Base-by-base conservation (phyloP, 2,797 vertebrate genomes). In the Rhinatrema bivittatum region DNA sequence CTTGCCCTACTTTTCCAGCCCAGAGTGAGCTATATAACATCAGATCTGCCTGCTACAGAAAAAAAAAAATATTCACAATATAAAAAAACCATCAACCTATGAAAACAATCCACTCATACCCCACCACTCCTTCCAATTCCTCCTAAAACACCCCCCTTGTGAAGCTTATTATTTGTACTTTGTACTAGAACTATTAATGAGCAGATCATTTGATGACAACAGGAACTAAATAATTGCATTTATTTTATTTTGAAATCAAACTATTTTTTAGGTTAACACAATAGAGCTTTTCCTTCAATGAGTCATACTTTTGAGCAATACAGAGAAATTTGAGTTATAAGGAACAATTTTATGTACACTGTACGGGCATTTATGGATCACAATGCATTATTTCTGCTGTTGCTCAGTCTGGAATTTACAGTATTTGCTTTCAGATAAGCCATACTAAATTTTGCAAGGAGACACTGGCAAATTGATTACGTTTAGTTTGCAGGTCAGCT, bases 401-500 rank as follows among this genome's bases (percentile, higher is more conserved):
- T 62, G 6, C 38, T 57, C 57, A 36, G 36, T 35, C 43, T 32
- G 53, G 57, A 51, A 56, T 69, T 68, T 66, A 55, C 46, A 45
- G 26, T 28, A 49, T 42, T 58, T 70, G 13, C 65, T 70, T 67
- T 59, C 34, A 57, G 32, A 67, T 42, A 29, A 25, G 14, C 28
- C 34, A n/a, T 32, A 43, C 21, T 55, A 29, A 53, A 56, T 65
- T 73, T 62, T 75, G 32, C 39, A 36, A 6, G 7, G 32, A 65
- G 38, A 50, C 25, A 29, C 26, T 57, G 32, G 46, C 23, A 32
- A 46, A 63, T 63, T 65, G 69, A 68, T 66, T 69, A 30, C 43
- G 26, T 58, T 48, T 27, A 30, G 10, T 45, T 67, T 68, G 42
- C 44, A 65, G 46, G 53, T 62, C 53, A 61, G 5, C 39, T 24